Conservation (phyloP, 1,140 invertebrate species). For the Drosophila sp. region DNA sequence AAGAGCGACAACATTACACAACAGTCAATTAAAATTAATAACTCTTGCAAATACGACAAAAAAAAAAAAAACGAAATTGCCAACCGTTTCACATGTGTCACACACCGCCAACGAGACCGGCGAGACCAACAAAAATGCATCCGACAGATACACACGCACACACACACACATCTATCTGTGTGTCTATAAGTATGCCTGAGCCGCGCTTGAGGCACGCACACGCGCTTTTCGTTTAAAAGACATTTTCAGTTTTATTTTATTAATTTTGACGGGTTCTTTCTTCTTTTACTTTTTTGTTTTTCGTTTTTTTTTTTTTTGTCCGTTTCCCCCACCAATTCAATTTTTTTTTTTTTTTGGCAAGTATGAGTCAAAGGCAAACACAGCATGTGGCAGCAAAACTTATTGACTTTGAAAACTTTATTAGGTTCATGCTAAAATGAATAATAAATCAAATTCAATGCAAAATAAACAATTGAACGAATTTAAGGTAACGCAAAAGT, state of each 20-base stretch:
- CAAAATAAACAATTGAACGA: background rate
- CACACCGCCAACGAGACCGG: constrained; percentile 10
- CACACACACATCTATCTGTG: constrained; percentile 6
- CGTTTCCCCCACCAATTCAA: constrained; percentile 12
- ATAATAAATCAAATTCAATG: constrained; percentile 1
- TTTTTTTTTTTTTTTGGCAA: constrained; percentile 26
- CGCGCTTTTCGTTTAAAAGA: constrained; percentile 66
- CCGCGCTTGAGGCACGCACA: constrained; percentile 67
- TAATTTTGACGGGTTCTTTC: constrained; percentile 52
- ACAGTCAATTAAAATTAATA: constrained; percentile 81
- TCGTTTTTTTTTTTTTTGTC: constrained; percentile 56
- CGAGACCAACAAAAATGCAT: constrained; percentile 65
- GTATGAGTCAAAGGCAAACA: constrained; percentile 23
- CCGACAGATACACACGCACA: constrained; percentile 60
- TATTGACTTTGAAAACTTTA: constrained; percentile 67
- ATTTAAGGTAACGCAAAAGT: background rate
- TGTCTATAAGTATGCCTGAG: constrained; percentile 37
- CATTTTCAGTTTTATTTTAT: constrained; percentile 60
- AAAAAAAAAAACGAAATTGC: constrained; percentile 19
- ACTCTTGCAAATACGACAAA: constrained; percentile 64
- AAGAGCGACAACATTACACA: constrained; percentile 71
- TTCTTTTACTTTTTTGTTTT: constrained; percentile 28
- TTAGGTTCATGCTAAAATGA: constrained; percentile 43
- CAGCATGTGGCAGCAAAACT: constrained; percentile 45
- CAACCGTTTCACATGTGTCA: constrained; percentile 63